phyloP scores from a whole-genome alignment of 2,888 invertebrate genomes.

The Himalopsyche anomala region DNA sequence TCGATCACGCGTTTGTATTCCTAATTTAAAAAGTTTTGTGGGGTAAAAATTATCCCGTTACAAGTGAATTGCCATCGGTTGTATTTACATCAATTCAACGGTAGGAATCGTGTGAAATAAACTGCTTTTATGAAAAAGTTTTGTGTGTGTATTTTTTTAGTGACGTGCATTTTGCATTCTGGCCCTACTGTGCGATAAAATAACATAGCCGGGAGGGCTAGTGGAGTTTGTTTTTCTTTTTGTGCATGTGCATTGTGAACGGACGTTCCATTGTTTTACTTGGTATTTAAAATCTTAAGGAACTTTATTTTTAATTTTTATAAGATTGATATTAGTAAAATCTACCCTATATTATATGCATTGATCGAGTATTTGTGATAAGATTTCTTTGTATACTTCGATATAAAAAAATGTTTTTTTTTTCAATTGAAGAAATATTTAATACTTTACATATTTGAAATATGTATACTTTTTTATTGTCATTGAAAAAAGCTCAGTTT shows the following conservation, averaged over 20 bases:
- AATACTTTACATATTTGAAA: no score
- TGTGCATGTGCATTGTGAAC: constrained; percentile 3
- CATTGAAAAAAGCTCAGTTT: no score
- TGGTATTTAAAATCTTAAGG: neutral
- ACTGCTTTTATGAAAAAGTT: neutral
- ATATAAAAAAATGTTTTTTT: no score
- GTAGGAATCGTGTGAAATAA: neutral
- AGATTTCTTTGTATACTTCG: no score
- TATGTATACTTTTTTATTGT: no score
- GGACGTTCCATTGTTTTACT: neutral
- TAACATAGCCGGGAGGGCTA: neutral
- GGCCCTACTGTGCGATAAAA: constrained; percentile 9
- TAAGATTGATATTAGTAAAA: neutral
- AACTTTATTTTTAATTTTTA: neutral
- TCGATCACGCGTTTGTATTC: neutral
- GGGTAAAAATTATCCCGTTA: neutral
- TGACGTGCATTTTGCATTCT: constrained; percentile 35
- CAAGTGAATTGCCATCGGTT: neutral
- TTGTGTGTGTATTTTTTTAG: neutral
- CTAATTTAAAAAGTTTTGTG: constrained; percentile 22
- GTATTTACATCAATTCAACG: neutral
- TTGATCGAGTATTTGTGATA: no score
- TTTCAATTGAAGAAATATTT: no score
- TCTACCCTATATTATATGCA: no score
- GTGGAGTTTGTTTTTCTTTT: constrained; percentile 15